These are phyloP conservation scores for Microctenopoma steveboyesi DNA, from an alignment of 2,797 vertebrate species.

Conservation along the genomic window DNA sequence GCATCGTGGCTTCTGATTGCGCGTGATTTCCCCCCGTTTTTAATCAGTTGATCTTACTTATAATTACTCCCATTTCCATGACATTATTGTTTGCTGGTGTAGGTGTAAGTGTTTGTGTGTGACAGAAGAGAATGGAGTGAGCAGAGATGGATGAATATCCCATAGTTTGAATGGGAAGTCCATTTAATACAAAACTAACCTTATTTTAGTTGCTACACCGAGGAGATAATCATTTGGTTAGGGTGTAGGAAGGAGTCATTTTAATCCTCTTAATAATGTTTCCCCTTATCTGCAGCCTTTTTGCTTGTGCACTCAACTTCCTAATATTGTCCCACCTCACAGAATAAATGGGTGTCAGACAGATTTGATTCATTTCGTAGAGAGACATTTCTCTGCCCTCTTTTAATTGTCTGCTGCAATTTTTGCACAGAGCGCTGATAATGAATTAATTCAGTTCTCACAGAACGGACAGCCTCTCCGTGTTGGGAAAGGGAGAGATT, in stretches of 20 bases:
- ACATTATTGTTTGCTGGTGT: conserved; percentile 48
- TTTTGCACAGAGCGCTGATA: conserved; percentile 38
- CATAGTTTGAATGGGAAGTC: conserved; percentile 27
- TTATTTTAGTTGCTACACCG: conserved; percentile 24
- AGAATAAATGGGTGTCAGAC: conserved; percentile 31
- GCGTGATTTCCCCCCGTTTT: conserved; percentile 59
- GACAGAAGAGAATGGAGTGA: conserved; percentile 16
- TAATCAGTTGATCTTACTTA: conserved; percentile 68
- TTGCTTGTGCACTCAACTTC: neutral
- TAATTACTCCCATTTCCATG: conserved; percentile 64
- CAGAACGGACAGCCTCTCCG: conserved; percentile 27
- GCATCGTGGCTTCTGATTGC: conserved; percentile 58
- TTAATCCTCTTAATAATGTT: conserved; percentile 42
- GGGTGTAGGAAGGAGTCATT: conserved; percentile 17
- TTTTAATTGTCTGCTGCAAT: conserved; percentile 57
- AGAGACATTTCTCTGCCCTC: conserved; percentile 40
- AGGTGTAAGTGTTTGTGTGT: conserved; percentile 23
- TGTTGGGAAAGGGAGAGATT: conserved; percentile 26
- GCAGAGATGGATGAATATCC: conserved; percentile 32
- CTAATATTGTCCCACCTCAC: conserved; percentile 13
- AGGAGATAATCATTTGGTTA: conserved; percentile 39
- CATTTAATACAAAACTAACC: conserved; percentile 28
- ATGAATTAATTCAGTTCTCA: conserved; percentile 44
- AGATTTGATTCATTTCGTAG: conserved; percentile 49
- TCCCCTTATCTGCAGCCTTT: conserved; percentile 37